Base-by-base conservation (phyloP, 2,113 vertebrate genomes). In the Entelurus aequoreus region DNA sequence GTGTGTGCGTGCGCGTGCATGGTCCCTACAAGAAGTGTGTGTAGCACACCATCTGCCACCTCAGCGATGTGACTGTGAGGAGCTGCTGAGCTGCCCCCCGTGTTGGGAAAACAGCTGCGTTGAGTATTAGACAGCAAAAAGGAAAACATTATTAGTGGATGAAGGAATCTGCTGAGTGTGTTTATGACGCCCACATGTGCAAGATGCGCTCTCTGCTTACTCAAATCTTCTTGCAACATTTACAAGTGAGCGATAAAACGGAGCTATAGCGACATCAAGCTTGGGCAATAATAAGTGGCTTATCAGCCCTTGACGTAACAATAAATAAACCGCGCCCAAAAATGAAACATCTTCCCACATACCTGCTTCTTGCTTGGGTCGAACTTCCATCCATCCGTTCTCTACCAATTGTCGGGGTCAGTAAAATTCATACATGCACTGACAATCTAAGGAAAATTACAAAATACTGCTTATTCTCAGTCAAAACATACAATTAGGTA, bases 21-120 rank as follows among this genome's bases (percentile, higher is more conserved):
- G 28, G 28, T 28, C 4, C 28, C 4, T 28, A 28, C 28, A 28
- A 28, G 28, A 28, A 28, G 28, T 28, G 28, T 42, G 55, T 58
- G 15, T n/a, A 14, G 11, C n/a, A 4, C n/a, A 35, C 76, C 81
- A 83, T 84, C 81, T 84, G 79, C 69, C 60, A 72, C 53, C 75
- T 66, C 80, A 72, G 76, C 71, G 13, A 78, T 74, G 69, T 50
- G 40, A 58, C 69, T 5, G 37, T 48, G 12, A 71, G 66, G 63
- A 82, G 57, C 46, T 60, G 60, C n/a, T 55, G 36, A 62, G 67
- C 56, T 60, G 69, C 68, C 69, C 52, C 56, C 47, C 3, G 8
- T 28, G 62, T 71, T 80, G 75, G 73, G 66, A 65, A 78, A 70
- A 73, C 68, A 73, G 70, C 76, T 81, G 65, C 40, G 40, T n/a